Evolutionary conservation across 2,113 vertebrate species (phyloP).

Genomic region (Poicephalus meyeri): DNA sequence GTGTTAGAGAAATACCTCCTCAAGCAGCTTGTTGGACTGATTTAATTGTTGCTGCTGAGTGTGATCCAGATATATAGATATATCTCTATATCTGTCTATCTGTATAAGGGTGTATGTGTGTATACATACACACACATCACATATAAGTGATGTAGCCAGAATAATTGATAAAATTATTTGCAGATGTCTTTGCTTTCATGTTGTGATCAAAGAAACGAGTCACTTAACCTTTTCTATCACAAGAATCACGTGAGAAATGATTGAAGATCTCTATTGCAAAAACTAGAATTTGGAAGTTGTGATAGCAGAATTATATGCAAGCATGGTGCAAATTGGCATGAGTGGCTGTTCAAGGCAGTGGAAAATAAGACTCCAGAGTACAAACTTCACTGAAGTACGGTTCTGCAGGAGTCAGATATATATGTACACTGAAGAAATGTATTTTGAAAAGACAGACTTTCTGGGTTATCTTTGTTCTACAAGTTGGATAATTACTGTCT

Average conservation of each 20-base stretch:
- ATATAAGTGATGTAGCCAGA: neutral
- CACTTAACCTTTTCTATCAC: neutral
- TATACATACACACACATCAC: neutral
- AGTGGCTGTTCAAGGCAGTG: neutral
- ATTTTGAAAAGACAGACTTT: neutral
- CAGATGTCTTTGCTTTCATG: neutral
- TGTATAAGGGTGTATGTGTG: neutral
- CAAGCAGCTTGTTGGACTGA: neutral
- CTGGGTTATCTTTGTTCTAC: neutral
- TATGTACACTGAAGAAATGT: neutral
- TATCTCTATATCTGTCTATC: neutral
- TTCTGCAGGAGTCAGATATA: neutral
- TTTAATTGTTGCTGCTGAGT: neutral
- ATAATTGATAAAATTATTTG: neutral
- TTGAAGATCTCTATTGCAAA: neutral
- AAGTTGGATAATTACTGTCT: neutral
- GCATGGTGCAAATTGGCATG: neutral
- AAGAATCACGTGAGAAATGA: neutral
- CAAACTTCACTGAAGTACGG: neutral
- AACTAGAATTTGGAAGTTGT: neutral
- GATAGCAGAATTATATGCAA: neutral
- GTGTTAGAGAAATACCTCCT: neutral
- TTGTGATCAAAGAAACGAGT: neutral
- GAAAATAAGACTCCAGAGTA: neutral
- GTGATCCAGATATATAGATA: neutral